Conservation (phyloP, 2,797 vertebrate genomes). For the Chloroceryle amazona region DNA sequence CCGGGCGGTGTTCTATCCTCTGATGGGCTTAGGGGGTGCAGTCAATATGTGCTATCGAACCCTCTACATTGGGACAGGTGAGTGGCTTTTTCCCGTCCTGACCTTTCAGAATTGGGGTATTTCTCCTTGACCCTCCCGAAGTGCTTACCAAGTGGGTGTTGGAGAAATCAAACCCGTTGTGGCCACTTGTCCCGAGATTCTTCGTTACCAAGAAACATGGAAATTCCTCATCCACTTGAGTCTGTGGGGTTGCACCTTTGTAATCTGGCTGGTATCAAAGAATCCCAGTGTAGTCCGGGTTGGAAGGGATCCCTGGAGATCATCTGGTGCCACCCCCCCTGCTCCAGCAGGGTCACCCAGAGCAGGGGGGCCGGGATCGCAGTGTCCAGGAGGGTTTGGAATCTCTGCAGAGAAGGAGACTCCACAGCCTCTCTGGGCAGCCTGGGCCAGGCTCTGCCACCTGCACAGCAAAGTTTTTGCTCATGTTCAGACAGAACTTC, state of each 20-base stretch:
- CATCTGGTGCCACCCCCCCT: neutral
- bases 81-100: constrained; percentile 11
- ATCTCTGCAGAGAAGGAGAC: neutral
- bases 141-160: neutral
- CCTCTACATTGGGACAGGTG: constrained; percentile 95
- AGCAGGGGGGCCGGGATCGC: neutral
- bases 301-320: neutral
- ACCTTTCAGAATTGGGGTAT: neutral
- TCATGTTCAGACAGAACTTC: neutral
- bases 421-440: neutral
- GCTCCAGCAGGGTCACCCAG: neutral
- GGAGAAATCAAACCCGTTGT: neutral
- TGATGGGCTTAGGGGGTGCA: constrained; percentile 89
- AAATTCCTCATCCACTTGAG: neutral
- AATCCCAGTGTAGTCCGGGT: neutral
- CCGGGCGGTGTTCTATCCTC: constrained; percentile 92
- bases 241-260: neutral
- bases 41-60: constrained; percentile 96
- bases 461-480: neutral
- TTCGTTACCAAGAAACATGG: neutral
- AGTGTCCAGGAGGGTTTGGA: neutral
- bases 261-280: neutral
- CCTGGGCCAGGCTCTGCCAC: neutral
- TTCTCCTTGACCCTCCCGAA: neutral
- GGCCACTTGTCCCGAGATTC: neutral